Percentiles rank a stretch among this genome's conserved stretches.
phyloP scores from a whole-genome alignment of 2,888 invertebrate genomes.

The Sarcophaga subvicina region DNA sequence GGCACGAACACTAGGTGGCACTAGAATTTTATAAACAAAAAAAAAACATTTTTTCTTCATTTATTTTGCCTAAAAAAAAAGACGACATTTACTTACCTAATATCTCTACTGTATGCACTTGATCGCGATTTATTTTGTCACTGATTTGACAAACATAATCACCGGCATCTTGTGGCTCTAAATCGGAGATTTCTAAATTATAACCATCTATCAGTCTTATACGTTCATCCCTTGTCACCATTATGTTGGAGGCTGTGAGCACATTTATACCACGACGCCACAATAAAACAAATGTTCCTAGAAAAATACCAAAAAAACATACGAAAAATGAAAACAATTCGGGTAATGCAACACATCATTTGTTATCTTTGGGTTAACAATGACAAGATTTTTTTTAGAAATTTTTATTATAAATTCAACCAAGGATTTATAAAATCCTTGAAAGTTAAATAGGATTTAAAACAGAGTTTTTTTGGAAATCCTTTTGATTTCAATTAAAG shows the following conservation, averaged over 20 bases:
- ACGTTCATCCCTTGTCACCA: conserved; percentile 87
- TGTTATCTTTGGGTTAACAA: background rate
- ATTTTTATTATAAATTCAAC: too few relatives aligned
- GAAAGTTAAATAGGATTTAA: too few relatives aligned
- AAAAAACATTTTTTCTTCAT: background rate
- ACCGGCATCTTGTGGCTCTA: conserved; percentile 86
- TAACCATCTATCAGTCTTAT: conserved; percentile 88
- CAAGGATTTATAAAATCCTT: too few relatives aligned
- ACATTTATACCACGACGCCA: conserved; percentile 89
- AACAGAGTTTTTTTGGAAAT: too few relatives aligned
- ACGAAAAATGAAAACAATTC: background rate
- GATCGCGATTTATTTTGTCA: conserved; percentile 86
- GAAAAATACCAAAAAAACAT: conserved; percentile 64
- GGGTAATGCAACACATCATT: background rate
- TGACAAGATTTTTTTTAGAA: background rate
- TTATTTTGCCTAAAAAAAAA: conserved; percentile 27
- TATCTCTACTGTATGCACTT: conserved; percentile 88
- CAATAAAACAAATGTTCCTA: conserved; percentile 86
- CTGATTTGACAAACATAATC: conserved; percentile 90
- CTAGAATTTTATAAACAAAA: conserved; percentile 74
- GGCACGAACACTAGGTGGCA: conserved; percentile 87
- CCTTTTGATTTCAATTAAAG: too few relatives aligned
- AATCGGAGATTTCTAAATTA: conserved; percentile 87
- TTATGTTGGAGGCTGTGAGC: conserved; percentile 87
- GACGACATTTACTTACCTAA: conserved; percentile 80